These are phyloP conservation scores for Plemyria rubiginata DNA, from an alignment of 2,888 invertebrate species.

Conservation along the genomic window DNA sequence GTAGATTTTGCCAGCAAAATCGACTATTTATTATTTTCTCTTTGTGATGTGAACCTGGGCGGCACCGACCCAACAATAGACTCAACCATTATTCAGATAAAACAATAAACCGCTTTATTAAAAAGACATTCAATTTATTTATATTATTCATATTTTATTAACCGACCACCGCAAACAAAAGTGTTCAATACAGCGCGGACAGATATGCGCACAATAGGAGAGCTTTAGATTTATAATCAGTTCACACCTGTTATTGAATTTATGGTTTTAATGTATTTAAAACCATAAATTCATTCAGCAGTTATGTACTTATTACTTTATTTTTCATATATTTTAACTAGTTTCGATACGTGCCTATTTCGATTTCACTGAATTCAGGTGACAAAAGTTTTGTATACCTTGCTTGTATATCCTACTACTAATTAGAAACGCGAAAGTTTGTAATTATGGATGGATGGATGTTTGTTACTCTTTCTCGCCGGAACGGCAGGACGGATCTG, in stretches of 20 bases:
- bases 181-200: conserved; percentile 62
- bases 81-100: conserved; percentile 75
- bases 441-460: too few species aligned
- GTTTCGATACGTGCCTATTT: too few species aligned
- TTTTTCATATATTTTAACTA: too few species aligned
- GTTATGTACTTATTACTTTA: too few species aligned
- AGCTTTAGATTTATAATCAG: conserved; percentile 35
- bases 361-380: too few species aligned
- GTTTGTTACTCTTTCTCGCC: too few species aligned
- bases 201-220: conserved; percentile 35
- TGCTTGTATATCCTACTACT: too few species aligned
- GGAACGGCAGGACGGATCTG: too few species aligned
- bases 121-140: conserved; percentile 84
- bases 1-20: conserved; percentile 76
- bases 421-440: too few species aligned
- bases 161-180: conserved; percentile 68
- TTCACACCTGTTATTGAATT: conserved; percentile 37
- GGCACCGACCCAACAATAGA: conserved; percentile 68
- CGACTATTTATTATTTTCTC: conserved; percentile 82
- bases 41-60: conserved; percentile 75
- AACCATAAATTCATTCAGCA: too few species aligned
- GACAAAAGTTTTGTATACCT: too few species aligned
- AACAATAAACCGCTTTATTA: conserved; percentile 82
- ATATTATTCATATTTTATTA: conserved; percentile 83
- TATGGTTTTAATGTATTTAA: conserved; percentile 25